phyloP scores from a whole-genome alignment of 2,797 vertebrate genomes.

The Falco novaeseelandiae region DNA sequence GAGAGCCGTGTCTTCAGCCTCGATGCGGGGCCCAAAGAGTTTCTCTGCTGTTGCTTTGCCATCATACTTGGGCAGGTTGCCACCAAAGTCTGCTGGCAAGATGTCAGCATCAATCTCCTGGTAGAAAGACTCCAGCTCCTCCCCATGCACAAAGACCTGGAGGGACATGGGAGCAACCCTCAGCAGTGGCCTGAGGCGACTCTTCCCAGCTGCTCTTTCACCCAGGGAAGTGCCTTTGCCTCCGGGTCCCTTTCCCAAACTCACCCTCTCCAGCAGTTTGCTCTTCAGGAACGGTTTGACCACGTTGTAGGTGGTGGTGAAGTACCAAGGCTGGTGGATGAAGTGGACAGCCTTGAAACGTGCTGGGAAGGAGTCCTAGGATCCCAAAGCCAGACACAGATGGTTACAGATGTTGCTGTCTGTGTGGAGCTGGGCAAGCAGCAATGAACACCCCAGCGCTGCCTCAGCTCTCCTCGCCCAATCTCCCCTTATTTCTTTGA shows the following conservation, averaged over 20 bases:
- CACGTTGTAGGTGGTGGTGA: constrained; percentile 96
- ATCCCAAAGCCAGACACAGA: not conserved
- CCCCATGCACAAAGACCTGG: constrained; percentile 93
- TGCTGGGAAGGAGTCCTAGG: constrained; percentile 95
- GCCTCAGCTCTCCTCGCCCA: not conserved
- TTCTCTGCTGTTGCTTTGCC: constrained; percentile 83
- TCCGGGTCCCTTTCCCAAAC: not conserved
- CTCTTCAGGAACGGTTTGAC: constrained; percentile 97
- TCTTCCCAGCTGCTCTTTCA: fast-evolving
- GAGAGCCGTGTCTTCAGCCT: constrained; percentile 90
- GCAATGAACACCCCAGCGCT: not conserved
- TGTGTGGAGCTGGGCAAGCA: not conserved
- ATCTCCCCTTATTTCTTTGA: not conserved
- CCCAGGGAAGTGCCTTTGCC: not conserved
- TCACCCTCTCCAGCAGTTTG: constrained; percentile 95
- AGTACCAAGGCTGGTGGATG: constrained; percentile 98
- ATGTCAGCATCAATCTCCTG: constrained; percentile 88
- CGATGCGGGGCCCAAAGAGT: constrained; percentile 84
- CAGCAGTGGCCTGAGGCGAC: not conserved
- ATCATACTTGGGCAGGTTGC: constrained; percentile 84
- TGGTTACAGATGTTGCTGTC: not conserved
- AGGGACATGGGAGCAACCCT: not conserved
- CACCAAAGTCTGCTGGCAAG: constrained; percentile 91
- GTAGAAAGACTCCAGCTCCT: constrained; percentile 88
- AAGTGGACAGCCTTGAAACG: constrained; percentile 97